Evolutionary conservation across 2,797 vertebrate species (phyloP).

Genomic region (Pteropus rufus): DNA sequence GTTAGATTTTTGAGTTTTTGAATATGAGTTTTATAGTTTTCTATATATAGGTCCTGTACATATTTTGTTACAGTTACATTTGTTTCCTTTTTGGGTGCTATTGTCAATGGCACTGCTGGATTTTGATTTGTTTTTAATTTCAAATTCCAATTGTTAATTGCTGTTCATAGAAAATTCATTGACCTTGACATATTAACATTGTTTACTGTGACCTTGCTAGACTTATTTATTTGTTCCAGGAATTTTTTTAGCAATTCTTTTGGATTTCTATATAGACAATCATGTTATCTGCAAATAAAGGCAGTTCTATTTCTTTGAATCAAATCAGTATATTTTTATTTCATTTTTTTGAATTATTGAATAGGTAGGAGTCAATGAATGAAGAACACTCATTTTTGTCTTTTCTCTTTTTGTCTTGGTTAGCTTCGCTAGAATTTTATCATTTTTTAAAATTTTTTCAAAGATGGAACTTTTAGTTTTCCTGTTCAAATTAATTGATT

Average conservation of each 20-base stretch:
- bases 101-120: neutral
- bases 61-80: neutral
- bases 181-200: neutral
- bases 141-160: neutral
- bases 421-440: neutral
- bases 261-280: neutral
- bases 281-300: neutral
- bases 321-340: neutral
- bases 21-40: neutral
- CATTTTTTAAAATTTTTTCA: neutral
- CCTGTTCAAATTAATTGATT: neutral
- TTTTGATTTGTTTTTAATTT: neutral
- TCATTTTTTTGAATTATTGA: neutral
- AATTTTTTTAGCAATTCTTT: neutral
- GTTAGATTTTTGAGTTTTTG: neutral
- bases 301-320: neutral
- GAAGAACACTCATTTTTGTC: neutral
- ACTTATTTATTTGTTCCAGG: neutral
- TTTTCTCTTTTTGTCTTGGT: neutral
- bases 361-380: neutral
- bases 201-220: neutral
- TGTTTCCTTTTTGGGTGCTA: neutral
- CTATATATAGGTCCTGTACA: neutral
- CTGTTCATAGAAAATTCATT: neutral
- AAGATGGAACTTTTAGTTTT: neutral